Evolutionary conservation across 1,140 invertebrate species (phyloP).

Genomic region (Ephestia elutella): DNA sequence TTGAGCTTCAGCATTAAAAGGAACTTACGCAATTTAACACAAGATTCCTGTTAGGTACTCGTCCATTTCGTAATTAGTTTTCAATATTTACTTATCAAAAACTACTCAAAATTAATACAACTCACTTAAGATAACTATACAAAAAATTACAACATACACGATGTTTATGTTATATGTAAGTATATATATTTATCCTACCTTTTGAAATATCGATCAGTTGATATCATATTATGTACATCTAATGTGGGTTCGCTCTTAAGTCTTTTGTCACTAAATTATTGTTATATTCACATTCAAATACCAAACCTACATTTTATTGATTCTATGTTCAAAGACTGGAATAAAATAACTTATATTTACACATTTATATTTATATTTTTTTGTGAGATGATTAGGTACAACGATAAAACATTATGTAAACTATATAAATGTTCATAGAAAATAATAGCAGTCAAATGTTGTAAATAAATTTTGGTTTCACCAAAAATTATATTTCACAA

Average conservation of each 20-base stretch:
- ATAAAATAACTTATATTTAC: slow-evolving; percentile 17
- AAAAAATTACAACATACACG: slow-evolving; percentile 64
- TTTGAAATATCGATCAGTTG: slow-evolving; percentile 39
- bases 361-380: background rate
- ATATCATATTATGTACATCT: slow-evolving; percentile 52
- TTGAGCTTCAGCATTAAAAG: background rate
- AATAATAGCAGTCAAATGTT: no score
- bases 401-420: no score
- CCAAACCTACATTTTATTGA: slow-evolving; percentile 37
- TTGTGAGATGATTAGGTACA: background rate
- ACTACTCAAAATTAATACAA: slow-evolving; percentile 62
- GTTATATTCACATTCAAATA: slow-evolving; percentile 63
- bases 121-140: slow-evolving; percentile 62
- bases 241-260: slow-evolving; percentile 39
- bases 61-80: slow-evolving; percentile 50
- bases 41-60: slow-evolving; percentile 35
- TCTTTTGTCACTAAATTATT: slow-evolving; percentile 60
- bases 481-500: background rate
- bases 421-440: no score
- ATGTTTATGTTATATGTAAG: slow-evolving; percentile 27
- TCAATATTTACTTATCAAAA: slow-evolving; percentile 71
- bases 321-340: slow-evolving; percentile 26
- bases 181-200: slow-evolving; percentile 30
- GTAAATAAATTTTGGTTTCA: no score
- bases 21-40: background rate